Evolutionary conservation across 2,888 invertebrate species (phyloP).

Genomic region (Caenorhabditis doughertyi): DNA sequence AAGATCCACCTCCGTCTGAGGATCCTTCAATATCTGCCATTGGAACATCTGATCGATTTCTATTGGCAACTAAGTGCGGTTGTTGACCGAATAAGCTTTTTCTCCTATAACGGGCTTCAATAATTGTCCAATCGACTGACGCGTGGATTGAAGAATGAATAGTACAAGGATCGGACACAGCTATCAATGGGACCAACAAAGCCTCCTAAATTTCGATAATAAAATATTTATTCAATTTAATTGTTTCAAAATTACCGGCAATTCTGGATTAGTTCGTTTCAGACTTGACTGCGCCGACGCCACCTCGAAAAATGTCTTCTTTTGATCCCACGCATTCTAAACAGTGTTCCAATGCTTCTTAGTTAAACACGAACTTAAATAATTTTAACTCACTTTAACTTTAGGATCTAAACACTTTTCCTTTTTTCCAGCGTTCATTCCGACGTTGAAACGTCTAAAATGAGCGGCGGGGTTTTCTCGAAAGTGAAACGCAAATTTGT

Average conservation of each 20-base stretch:
- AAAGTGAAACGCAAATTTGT: background rate
- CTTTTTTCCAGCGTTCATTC: conserved; percentile 21
- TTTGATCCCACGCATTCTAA: conserved; percentile 29
- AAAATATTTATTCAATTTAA: background rate
- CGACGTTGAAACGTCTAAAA: conserved; percentile 10
- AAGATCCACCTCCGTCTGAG: conserved; percentile 7
- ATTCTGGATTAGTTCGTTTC: conserved; percentile 23
- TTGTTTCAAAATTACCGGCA: conserved; percentile 35
- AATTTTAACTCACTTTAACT: conserved; percentile 34
- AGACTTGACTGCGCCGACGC: conserved; percentile 48
- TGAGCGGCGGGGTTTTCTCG: background rate
- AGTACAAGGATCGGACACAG: conserved; percentile 40
- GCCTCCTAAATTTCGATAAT: conserved; percentile 26
- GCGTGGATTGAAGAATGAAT: conserved; percentile 6
- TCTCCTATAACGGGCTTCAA: background rate
- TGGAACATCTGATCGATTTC: background rate
- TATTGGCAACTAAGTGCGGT: background rate
- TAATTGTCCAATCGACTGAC: conserved; percentile 33
- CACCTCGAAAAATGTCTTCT: conserved; percentile 43
- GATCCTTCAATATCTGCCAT: background rate
- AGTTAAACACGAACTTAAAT: background rate
- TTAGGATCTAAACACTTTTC: conserved; percentile 25
- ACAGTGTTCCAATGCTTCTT: background rate
- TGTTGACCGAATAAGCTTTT: background rate
- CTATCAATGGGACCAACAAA: conserved; percentile 28